Conservation (phyloP, 1,140 invertebrate genomes). For the Teleopsis dalmanni region DNA sequence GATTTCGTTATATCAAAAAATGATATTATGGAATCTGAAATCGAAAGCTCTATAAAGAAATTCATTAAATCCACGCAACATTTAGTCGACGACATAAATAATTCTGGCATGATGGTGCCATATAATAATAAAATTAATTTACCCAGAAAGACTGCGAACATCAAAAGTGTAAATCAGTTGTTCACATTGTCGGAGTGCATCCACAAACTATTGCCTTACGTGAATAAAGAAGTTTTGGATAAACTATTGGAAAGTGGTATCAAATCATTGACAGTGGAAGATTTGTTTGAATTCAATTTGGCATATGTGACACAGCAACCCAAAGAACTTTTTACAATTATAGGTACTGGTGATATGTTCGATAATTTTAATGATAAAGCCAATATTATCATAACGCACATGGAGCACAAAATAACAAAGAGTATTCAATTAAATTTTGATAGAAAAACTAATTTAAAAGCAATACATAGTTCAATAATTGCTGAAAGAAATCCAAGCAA, state of each 20-base stretch:
- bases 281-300: constrained; percentile 22
- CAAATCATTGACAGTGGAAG: constrained; percentile 14
- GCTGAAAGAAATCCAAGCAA: not conserved
- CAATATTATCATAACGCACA: not conserved
- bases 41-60: constrained; percentile 13
- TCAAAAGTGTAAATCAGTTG: not conserved
- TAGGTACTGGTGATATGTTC: constrained; percentile 37
- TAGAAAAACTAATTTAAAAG: not conserved
- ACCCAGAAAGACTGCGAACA: constrained; percentile 7
- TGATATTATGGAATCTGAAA: not conserved
- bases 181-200: constrained; percentile 9
- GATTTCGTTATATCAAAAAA: constrained; percentile 24
- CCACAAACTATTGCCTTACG: constrained; percentile 28
- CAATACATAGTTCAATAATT: not conserved
- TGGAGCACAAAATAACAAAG: not conserved
- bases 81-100: constrained; percentile 36
- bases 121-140: constrained; percentile 27
- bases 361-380: constrained; percentile 36
- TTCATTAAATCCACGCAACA: constrained; percentile 32
- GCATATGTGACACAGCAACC: constrained; percentile 19
- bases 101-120: constrained; percentile 31
- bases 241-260: not conserved
- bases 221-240: constrained; percentile 6
- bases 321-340: constrained; percentile 20
- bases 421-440: constrained; percentile 11